A percentile compares a stretch with the other conserved stretches of the same genome.
Evolutionary conservation across 2,797 vertebrate species (phyloP).

Genomic region (Macroramphosus scolopax): DNA sequence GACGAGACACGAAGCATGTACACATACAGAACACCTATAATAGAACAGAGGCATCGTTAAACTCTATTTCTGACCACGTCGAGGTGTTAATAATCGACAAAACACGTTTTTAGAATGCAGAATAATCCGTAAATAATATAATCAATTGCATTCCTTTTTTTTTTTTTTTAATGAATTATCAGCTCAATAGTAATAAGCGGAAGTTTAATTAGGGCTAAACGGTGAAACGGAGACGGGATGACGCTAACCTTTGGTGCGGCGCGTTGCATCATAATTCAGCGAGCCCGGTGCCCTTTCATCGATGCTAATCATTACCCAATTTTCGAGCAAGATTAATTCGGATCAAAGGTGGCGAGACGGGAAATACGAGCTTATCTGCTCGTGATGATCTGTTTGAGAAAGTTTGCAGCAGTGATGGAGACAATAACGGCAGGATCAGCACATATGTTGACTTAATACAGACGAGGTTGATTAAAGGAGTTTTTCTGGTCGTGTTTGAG

Average conservation of each 20-base stretch:
- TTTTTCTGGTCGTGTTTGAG: no score
- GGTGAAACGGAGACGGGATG: slow-evolving; percentile 49
- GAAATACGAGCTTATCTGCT: slow-evolving; percentile 25
- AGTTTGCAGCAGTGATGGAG: no score
- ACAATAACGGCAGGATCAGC: no score
- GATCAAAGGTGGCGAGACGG: slow-evolving; percentile 32
- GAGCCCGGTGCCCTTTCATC: slow-evolving; percentile 39
- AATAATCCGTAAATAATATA: slow-evolving; percentile 60
- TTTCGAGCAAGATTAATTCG: slow-evolving; percentile 52
- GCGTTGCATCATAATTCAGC: slow-evolving; percentile 52
- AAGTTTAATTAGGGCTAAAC: slow-evolving; percentile 76
- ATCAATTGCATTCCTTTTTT: no score
- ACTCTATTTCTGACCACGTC: slow-evolving; percentile 3
- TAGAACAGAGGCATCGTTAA: slow-evolving; percentile 10
- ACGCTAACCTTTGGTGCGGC: slow-evolving; percentile 61
- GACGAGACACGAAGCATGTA: slow-evolving; percentile 40
- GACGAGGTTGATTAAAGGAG: no score
- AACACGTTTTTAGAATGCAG: no score
- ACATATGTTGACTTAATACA: no score
- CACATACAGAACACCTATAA: slow-evolving; percentile 5
- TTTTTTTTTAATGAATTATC: slow-evolving; percentile 73
- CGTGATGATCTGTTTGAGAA: slow-evolving; percentile 19
- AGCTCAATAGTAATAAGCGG: slow-evolving; percentile 66
- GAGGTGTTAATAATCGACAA: not conserved
- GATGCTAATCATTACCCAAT: slow-evolving; percentile 52